Base-by-base conservation (phyloP, 2,888 invertebrate genomes). In the Achlya flavicornis region DNA sequence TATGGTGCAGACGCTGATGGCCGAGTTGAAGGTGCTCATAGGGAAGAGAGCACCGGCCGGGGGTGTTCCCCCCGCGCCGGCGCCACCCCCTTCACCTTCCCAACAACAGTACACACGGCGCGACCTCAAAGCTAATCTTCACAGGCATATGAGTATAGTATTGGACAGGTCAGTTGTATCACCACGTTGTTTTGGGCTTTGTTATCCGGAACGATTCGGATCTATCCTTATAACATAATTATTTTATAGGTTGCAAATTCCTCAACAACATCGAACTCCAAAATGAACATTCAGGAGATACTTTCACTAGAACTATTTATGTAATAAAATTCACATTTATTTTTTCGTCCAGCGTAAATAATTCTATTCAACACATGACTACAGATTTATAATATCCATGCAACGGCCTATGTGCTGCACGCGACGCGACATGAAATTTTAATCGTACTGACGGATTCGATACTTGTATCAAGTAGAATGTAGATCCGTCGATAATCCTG, bases 131-230 rank as follows among this genome's bases (percentile, higher is more conserved):
- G 90, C 91, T 64, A 94, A 94, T 78, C 89, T 94, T 53, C 91
- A 94, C 78, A 89, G 90, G 73, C 94, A 94, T 79, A 94, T 94
- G 93, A 93, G 90, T 85, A 94, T 93, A 72, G 94, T 94, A 71
- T 84, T 94, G 72, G 93, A 93, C 93, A 93, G 93, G 93, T 93
- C 85, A 92, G 91, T 88, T 70, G 66, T 53, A 10, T 60, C 19
- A 12, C 19, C 41, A 16, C 16, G 16, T 8, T 66, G 38, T 38
- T 63, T 63, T 64, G 41, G 19, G 43, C 43, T 60, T 26, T 41
- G 60, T 35, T 4, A 38, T 16, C 26, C 26, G 26, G 26, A 59
- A 10, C 26, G 16, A 10, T 35, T n/a, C 11, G 16, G 58, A 38
- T n/a, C n/a, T 53, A 53, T 8, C 16, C 16, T 53, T 16, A 6